Evolutionary conservation across 2,888 invertebrate genomes (phyloP), one percentile per base, ranked within the genome.

Genomic region (Eucera pruinosa): DNA sequence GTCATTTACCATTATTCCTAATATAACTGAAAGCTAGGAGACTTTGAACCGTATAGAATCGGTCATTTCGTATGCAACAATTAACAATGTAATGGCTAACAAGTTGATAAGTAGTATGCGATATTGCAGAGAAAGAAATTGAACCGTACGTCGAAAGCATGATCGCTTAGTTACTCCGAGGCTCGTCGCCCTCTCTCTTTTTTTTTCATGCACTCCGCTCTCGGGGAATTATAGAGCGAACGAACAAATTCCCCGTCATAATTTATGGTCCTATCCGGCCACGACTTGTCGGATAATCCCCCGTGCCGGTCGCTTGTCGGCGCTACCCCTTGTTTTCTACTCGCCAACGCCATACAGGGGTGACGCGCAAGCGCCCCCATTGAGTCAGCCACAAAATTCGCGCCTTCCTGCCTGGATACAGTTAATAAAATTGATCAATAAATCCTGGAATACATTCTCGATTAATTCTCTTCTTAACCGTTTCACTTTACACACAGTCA

Each of bases 181-280:
- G n/a, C 41, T 55, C 36, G 2, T 61, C 48, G 57, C 47, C 36
- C 61, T 7, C 45, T 20, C 39, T 25, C 57, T 41, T 57, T 64
- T 77, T 65, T 67, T 45, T 68, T 47, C 57, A 47, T 67, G n/a
- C 70, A 64, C 67, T 73, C 45, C 54, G 68, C 68, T 81, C 54
- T 25, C 58, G 30, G 80, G 76, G 75, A 77, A 85, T 84, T 84
- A 80, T 84, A 78, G 66, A 82, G 74, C 74, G 72, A 74, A 72
- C 68, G 79, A 78, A 85, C 81, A 81, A 85, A 86, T 84, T 86
- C 73, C 74, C 78, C 60, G 78, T 76, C 78, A 84, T 86, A 85
- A 85, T 85, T 85, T 85, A 86, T 86, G 68, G 72, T 66, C 84
- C 77, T 85, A 85, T 83, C 83, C 83, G 60, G 71, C 77, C 71